Evolutionary conservation across 1,140 invertebrate genomes (phyloP).

Genomic region (Trypoxylus dichotomus): DNA sequence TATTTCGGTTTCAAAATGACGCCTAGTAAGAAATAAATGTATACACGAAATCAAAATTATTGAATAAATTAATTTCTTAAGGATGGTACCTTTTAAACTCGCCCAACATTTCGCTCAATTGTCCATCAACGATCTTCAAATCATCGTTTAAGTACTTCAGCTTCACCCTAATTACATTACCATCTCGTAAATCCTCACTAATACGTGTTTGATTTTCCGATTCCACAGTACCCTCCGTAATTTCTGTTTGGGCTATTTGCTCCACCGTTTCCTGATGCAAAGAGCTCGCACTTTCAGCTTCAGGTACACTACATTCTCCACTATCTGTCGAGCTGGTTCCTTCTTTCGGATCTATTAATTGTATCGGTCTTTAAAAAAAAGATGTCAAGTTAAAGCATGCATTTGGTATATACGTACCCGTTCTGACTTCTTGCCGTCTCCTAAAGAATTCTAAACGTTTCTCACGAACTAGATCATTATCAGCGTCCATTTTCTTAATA

Average conservation of each 20-base stretch:
- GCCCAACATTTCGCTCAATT: constrained; percentile 72
- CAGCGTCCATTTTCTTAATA: constrained; percentile 59
- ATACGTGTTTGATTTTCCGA: neutral
- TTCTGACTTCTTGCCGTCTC: constrained; percentile 23
- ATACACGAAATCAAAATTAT: too few species aligned
- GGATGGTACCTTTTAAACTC: constrained; percentile 78
- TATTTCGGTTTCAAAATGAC: constrained; percentile 80
- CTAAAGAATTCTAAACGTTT: constrained; percentile 48
- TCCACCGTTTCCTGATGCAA: neutral
- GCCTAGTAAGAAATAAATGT: constrained; percentile 56
- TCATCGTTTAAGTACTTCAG: constrained; percentile 88
- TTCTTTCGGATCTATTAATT: neutral
- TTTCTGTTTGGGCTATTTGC: neutral
- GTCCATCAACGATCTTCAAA: constrained; percentile 76
- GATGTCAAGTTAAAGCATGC: neutral
- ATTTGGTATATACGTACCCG: neutral
- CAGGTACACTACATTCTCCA: neutral
- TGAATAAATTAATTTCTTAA: too few species aligned
- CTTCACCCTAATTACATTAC: constrained; percentile 67
- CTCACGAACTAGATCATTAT: constrained; percentile 40
- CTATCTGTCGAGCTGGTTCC: constrained; percentile 10
- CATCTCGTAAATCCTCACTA: neutral
- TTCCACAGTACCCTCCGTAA: neutral
- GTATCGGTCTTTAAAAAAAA: neutral
- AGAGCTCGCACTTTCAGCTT: neutral